Base-by-base conservation (phyloP, 2,797 vertebrate species). In the Muraenolepis orangiensis region DNA sequence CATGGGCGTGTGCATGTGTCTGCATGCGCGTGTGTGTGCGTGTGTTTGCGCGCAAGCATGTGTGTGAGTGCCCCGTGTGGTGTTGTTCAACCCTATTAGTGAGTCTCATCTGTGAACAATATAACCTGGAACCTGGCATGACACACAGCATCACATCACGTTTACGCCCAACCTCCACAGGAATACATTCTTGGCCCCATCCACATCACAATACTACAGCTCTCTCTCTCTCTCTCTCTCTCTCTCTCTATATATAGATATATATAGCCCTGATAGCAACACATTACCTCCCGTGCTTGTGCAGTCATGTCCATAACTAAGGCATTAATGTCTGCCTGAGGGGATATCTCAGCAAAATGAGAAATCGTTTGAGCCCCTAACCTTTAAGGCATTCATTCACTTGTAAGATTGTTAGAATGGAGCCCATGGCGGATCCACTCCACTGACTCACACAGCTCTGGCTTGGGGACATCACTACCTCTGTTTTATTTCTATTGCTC, bases 261-360 rank as follows among this genome's bases (percentile, higher is more conserved):
- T 20, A 51, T 34, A 34, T 57, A 80, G 66, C 64, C 31, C 66
- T 69, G 31, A 74, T 69, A 46, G 82, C 78, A 79, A 74, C 68
- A 20, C 26, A 76, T 87, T 82, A 87, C 87, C 82, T 79, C 83
- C 23, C 84, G 82, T 82, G 86, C 81, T 87, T 87, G 88, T 85
- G 83, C 83, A 83, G 80, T 87, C 72, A 72, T 86, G 89, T 91
- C 89, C 87, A 90, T 90, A 91, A 89, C 87, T 83, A 86, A 89
- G 86, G 83, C 87, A 86, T 86, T 90, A 88, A 91, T 90, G 90
- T 89, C 87, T 84, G 85, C 85, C 90, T 87, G 70, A 82, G 90
- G 90, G 88, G 82, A 85, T 83, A 86, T 83, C 38, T 66, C 72
- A 85, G 85, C 80, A 86, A 87, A 89, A 90, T 88, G 86, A 88